Evolutionary conservation across 2,113 vertebrate species (phyloP).

Genomic region (Capricornis sumatraensis): DNA sequence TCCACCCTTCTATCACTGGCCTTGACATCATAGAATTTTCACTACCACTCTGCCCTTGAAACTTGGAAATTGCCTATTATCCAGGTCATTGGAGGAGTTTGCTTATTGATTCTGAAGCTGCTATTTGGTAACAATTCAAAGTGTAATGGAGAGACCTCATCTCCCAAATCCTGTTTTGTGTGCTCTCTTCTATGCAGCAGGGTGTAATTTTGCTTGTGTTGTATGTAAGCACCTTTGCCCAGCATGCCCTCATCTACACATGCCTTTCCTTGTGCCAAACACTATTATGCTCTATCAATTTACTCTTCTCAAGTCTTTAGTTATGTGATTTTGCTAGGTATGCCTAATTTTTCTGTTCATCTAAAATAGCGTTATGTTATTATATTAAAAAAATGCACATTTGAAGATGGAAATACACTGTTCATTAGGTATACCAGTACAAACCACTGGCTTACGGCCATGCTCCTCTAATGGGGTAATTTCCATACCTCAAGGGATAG

Average conservation of each 20-base stretch:
- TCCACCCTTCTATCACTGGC: constrained; percentile 10
- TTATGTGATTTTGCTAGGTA: constrained; percentile 42
- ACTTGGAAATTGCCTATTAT: constrained; percentile 22
- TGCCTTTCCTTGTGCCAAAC: constrained; percentile 12
- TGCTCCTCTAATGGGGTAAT: constrained; percentile 55
- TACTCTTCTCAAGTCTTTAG: constrained; percentile 34
- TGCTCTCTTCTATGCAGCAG: constrained; percentile 1
- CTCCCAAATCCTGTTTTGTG: background rate
- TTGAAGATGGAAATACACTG: constrained; percentile 53
- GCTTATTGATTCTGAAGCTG: constrained; percentile 41
- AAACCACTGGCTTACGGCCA: constrained; percentile 35
- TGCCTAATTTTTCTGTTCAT: constrained; percentile 61
- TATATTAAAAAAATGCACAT: constrained; percentile 55
- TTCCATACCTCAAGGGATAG: constrained; percentile 45
- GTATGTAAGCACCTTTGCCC: background rate
- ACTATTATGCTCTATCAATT: background rate
- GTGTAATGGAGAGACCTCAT: background rate
- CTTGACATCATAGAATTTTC: constrained; percentile 20
- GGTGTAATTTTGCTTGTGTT: background rate
- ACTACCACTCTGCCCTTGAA: background rate
- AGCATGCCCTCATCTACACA: background rate
- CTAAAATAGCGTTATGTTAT: constrained; percentile 40
- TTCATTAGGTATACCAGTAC: constrained; percentile 49
- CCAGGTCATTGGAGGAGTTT: background rate
- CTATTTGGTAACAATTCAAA: background rate